Conservation (phyloP, 1,140 invertebrate genomes). For the Drosophila aff. region DNA sequence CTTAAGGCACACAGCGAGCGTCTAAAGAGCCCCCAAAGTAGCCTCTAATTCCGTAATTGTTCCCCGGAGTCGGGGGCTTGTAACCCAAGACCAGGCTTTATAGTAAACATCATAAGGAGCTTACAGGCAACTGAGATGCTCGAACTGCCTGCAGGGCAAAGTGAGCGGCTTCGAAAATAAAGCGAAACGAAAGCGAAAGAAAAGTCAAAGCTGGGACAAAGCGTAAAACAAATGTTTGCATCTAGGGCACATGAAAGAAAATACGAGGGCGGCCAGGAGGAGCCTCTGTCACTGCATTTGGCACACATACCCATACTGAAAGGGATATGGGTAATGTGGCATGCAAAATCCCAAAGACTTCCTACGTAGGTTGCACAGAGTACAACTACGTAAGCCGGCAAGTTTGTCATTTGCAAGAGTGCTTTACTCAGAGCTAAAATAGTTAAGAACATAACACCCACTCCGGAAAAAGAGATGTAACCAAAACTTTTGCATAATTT, state of each 20-base stretch:
- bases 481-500: background rate
- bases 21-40: background rate
- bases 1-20: background rate
- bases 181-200: background rate
- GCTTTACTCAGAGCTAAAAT: conserved; percentile 2
- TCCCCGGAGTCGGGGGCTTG: conserved; percentile 2
- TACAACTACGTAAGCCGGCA: conserved; percentile 14
- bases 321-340: conserved; percentile 32
- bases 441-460: background rate
- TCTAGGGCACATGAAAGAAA: background rate
- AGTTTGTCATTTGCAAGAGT: conserved; percentile 28
- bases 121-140: conserved; percentile 27
- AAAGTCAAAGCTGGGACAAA: conserved; percentile 21
- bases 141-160: background rate
- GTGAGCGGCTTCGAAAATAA: conserved; percentile 10
- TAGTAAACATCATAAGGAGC: conserved; percentile 21
- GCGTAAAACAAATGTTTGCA: conserved; percentile 50
- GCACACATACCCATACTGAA: conserved; percentile 14
- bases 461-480: background rate
- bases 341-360: conserved; percentile 28
- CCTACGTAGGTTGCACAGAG: conserved; percentile 14
- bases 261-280: background rate
- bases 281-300: conserved; percentile 25
- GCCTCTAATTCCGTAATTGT: conserved; percentile 16
- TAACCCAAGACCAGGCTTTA: background rate